Percentiles rank a stretch among this genome's conserved stretches.
Conservation (phyloP, 2,797 vertebrate genomes). For the Halcyon leucocephala region DNA sequence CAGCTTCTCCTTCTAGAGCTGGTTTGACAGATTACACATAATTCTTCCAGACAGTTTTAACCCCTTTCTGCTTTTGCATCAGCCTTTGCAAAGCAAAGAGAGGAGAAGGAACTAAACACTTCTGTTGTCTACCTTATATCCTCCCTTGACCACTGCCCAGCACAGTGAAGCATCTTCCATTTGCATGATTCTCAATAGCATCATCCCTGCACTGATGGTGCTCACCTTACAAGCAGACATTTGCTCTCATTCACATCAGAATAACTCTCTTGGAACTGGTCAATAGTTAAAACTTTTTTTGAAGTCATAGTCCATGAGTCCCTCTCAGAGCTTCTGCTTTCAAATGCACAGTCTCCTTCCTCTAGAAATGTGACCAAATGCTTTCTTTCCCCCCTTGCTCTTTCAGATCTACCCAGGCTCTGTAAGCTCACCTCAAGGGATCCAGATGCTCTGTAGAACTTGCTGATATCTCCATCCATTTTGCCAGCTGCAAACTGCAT, state of each 20-base stretch:
- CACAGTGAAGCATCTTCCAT: accelerated
- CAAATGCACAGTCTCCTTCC: not conserved
- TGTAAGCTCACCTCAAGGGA: not conserved
- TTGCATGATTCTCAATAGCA: not conserved
- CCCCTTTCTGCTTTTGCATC: not conserved
- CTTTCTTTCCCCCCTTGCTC: not conserved
- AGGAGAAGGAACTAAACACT: not conserved
- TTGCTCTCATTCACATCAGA: not conserved
- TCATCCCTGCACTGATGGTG: accelerated
- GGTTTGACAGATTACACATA: not conserved
- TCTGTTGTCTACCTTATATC: not conserved
- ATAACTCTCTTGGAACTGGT: not conserved
- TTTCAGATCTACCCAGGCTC: not conserved
- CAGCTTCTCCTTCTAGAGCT: not conserved
- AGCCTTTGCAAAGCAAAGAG: not conserved
- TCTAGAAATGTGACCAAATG: not conserved
- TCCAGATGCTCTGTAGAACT: not conserved
- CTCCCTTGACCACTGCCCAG: not conserved
- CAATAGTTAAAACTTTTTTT: not conserved
- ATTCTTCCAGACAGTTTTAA: not conserved
- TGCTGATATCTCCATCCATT: not conserved
- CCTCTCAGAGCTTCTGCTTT: not conserved
- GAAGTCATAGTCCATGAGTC: not conserved
- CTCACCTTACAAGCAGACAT: accelerated
- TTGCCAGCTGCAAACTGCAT: not conserved